phyloP scores from a whole-genome alignment of 2,888 invertebrate species.

The Craniophora ligustri region DNA sequence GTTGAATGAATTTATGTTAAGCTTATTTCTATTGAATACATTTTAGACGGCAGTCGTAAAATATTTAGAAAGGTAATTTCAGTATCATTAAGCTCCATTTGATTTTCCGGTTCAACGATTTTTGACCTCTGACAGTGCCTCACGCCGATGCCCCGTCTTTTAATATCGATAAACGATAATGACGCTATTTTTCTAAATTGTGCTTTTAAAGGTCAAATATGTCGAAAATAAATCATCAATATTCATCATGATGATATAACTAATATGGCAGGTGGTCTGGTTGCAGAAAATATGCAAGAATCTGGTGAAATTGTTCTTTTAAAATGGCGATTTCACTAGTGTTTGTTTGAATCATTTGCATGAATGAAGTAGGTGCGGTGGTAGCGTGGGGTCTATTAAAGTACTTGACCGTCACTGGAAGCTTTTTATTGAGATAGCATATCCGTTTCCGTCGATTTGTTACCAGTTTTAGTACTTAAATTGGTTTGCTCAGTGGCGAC shows the following conservation, averaged over 20 bases:
- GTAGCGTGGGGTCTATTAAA: constrained; percentile 24
- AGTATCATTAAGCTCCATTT: constrained; percentile 21
- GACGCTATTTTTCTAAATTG: constrained; percentile 33
- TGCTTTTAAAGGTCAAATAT: constrained; percentile 23
- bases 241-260: constrained; percentile 64
- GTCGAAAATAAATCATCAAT: constrained; percentile 64
- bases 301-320: constrained; percentile 64
- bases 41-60: constrained; percentile 25
- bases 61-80: constrained; percentile 45
- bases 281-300: constrained; percentile 64
- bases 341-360: constrained; percentile 39
- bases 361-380: constrained; percentile 47
- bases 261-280: constrained; percentile 56
- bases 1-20: constrained; percentile 24
- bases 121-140: constrained; percentile 31
- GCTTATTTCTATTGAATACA: constrained; percentile 18
- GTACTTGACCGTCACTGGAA: too few species aligned
- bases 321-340: constrained; percentile 57
- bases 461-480: too few species aligned
- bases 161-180: constrained; percentile 24
- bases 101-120: constrained; percentile 43
- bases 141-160: constrained; percentile 10
- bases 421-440: too few species aligned
- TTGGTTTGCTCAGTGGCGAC: too few species aligned
- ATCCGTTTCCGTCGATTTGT: too few species aligned